phyloP scores from a whole-genome alignment of 2,888 invertebrate genomes.

The Acleris literana region DNA sequence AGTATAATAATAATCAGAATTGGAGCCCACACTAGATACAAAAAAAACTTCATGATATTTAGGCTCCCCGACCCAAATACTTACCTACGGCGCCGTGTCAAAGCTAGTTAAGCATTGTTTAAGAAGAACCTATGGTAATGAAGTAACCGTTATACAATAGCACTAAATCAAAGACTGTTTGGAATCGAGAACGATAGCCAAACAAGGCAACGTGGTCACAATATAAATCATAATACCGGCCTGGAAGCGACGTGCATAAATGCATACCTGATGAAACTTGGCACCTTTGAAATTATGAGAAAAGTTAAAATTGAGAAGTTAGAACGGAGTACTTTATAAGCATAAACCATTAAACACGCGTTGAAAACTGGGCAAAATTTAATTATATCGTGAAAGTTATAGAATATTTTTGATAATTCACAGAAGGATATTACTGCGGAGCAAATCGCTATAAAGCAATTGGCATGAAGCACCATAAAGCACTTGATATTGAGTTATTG shows the following conservation, averaged over 20 bases:
- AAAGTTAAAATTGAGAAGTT: slow-evolving; percentile 34
- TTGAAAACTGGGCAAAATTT: background rate
- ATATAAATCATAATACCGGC: slow-evolving; percentile 65
- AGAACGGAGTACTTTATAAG: background rate
- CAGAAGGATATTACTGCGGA: background rate
- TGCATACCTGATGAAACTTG: slow-evolving; percentile 57
- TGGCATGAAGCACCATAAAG: background rate
- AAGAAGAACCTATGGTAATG: slow-evolving; percentile 39
- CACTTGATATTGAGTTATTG: background rate
- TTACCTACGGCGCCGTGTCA: slow-evolving; percentile 3
- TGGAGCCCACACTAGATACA: background rate
- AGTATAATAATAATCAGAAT: too few species aligned
- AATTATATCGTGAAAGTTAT: too few species aligned
- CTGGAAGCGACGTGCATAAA: slow-evolving; percentile 52
- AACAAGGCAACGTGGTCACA: slow-evolving; percentile 58
- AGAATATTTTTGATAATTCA: too few species aligned
- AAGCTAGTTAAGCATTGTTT: slow-evolving; percentile 35
- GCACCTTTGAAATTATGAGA: slow-evolving; percentile 29
- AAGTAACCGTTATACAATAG: slow-evolving; percentile 51
- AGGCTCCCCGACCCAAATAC: too few species aligned
- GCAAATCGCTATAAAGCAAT: slow-evolving; percentile 1
- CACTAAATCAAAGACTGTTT: slow-evolving; percentile 62
- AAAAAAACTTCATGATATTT: background rate
- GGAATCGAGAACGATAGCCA: slow-evolving; percentile 60
- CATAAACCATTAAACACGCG: slow-evolving; percentile 3